Evolutionary conservation across 2,888 invertebrate species (phyloP).

Genomic region (Acrobasis repandana): DNA sequence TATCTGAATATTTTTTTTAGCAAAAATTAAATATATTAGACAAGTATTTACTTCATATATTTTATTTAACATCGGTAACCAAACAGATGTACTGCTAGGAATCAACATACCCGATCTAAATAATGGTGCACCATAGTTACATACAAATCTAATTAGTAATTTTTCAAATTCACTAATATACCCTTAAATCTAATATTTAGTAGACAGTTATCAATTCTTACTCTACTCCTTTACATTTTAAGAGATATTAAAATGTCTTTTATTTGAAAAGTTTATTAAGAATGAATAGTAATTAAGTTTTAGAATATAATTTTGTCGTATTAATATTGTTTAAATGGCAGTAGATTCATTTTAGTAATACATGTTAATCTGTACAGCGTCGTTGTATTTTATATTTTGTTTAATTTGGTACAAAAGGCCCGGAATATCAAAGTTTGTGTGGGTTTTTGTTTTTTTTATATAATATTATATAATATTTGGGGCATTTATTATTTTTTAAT

Average conservation of each 20-base stretch:
- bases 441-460: constrained; percentile 33
- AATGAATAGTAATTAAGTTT: constrained; percentile 33
- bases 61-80: constrained; percentile 48
- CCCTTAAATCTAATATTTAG: constrained; percentile 58
- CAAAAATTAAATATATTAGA: constrained; percentile 60
- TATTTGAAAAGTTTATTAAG: constrained; percentile 36
- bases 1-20: constrained; percentile 51
- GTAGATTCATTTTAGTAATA: constrained; percentile 38
- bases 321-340: constrained; percentile 49
- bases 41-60: constrained; percentile 42
- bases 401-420: constrained; percentile 24
- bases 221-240: constrained; percentile 61
- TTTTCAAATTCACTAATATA: constrained; percentile 53
- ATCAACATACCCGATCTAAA: constrained; percentile 62
- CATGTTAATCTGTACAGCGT: constrained; percentile 26
- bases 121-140: constrained; percentile 76
- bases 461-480: constrained; percentile 27
- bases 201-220: constrained; percentile 56
- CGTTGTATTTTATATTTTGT: constrained; percentile 24
- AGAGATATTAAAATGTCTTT: constrained; percentile 41
- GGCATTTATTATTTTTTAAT: constrained; percentile 50
- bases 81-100: constrained; percentile 48
- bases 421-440: constrained; percentile 25
- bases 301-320: constrained; percentile 36
- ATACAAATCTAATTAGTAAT: constrained; percentile 65